These are phyloP conservation scores for Melanotaenia pygmaea DNA, from an alignment of 2,797 vertebrate species.

Conservation along the genomic window DNA sequence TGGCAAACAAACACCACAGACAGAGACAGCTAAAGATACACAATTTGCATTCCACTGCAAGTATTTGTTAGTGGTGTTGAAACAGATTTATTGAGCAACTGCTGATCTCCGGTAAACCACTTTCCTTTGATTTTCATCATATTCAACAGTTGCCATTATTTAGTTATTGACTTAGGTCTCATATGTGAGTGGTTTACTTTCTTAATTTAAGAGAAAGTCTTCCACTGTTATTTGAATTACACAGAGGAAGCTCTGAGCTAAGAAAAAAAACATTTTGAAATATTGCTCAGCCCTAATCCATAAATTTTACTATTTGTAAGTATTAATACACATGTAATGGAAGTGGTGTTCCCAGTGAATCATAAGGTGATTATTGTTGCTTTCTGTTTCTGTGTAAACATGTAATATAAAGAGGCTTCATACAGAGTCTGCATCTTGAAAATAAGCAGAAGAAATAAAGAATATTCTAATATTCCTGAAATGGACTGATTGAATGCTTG, in stretches of 20 bases:
- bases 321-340: background rate
- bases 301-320: background rate
- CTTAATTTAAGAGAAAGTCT: background rate
- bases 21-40: background rate
- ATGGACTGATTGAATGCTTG: background rate
- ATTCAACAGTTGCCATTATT: background rate
- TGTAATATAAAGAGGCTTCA: background rate
- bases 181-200: background rate
- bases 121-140: background rate
- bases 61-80: background rate
- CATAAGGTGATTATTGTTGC: background rate
- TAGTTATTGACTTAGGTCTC: background rate
- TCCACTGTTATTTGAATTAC: background rate
- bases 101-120: background rate
- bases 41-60: background rate
- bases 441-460: constrained; percentile 1
- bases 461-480: constrained; percentile 1
- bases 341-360: constrained; percentile 2
- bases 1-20: background rate
- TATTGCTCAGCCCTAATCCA: background rate
- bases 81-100: background rate
- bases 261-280: too few species aligned
- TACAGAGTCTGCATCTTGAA: background rate
- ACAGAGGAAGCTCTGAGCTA: background rate
- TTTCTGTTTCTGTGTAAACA: background rate